These are phyloP conservation scores for Drosophila dives DNA, from an alignment of 2,888 invertebrate species.

Conservation along the genomic window DNA sequence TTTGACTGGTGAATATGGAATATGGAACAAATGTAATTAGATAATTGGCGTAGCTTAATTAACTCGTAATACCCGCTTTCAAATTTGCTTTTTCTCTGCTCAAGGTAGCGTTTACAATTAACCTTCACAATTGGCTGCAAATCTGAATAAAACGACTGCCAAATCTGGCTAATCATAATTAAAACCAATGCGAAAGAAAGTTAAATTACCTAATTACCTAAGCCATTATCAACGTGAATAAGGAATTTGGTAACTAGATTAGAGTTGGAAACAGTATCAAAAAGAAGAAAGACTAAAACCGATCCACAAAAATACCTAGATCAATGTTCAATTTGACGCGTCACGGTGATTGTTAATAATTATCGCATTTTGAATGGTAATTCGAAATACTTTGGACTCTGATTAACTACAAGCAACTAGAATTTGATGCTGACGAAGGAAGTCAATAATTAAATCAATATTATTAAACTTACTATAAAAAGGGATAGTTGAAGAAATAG, in stretches of 20 bases:
- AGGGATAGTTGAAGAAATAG: not conserved
- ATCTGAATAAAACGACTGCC: constrained; percentile 1
- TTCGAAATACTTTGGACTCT: constrained; percentile 12
- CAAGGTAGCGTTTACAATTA: constrained; percentile 23
- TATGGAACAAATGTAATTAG: not conserved
- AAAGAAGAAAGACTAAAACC: constrained; percentile 3
- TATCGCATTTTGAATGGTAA: constrained; percentile 14
- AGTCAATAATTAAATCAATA: not conserved
- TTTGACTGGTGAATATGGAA: not conserved
- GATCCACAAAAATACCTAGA: not conserved
- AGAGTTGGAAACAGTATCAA: constrained; percentile 2
- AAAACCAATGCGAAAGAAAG: constrained; percentile 39
- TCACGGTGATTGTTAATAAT: constrained; percentile 41
- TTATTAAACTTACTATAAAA: not conserved
- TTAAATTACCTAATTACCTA: constrained; percentile 12
- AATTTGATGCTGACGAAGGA: not conserved
- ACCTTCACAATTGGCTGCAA: constrained; percentile 19
- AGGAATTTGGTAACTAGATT: constrained; percentile 13
- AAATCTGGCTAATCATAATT: constrained; percentile 9
- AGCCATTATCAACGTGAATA: constrained; percentile 12
- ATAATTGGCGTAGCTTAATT: not conserved
- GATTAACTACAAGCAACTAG: constrained; percentile 25
- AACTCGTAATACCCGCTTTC: not conserved
- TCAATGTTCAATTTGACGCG: constrained; percentile 25
- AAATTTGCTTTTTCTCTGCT: not conserved